These are phyloP conservation scores for Zeus faber DNA, from an alignment of 2,113 vertebrate genomes.

Conservation along the genomic window DNA sequence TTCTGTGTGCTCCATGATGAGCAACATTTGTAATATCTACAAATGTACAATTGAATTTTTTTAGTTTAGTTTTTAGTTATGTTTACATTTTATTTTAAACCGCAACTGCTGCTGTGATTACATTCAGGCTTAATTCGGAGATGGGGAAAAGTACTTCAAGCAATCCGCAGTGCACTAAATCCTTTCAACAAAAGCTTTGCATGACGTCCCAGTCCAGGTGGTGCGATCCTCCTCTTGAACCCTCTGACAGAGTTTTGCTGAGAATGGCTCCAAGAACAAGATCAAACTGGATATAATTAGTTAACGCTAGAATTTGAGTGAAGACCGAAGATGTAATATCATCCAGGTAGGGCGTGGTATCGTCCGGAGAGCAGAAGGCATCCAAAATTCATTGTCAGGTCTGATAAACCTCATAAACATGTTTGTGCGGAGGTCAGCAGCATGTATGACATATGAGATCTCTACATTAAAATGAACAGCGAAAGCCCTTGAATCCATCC, in stretches of 20 bases:
- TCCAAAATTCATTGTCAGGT: constrained; percentile 43
- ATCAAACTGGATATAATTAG: constrained; percentile 65
- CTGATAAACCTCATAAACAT: constrained; percentile 50
- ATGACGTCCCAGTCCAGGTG: constrained; percentile 6
- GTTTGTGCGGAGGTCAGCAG: constrained; percentile 32
- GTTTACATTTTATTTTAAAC: no score
- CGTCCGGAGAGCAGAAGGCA: constrained; percentile 21
- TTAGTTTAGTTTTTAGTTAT: no score
- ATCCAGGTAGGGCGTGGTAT: constrained; percentile 50
- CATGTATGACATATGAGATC: constrained; percentile 39
- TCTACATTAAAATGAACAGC: constrained; percentile 39
- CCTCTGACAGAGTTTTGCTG: constrained; percentile 21
- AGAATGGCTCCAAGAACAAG: constrained; percentile 60
- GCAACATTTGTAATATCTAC: no score
- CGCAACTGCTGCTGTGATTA: no score
- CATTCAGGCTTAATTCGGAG: no score
- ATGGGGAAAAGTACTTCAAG: no score
- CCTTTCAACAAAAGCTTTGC: constrained; percentile 1
- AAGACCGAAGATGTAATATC: constrained; percentile 40
- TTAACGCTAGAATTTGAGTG: constrained; percentile 47
- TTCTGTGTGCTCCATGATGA: no score
- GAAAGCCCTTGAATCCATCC: constrained; percentile 34
- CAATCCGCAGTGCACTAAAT: no score
- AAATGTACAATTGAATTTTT: no score
- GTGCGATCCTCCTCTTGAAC: constrained; percentile 21